Percentiles rank a stretch among this genome's conserved stretches.
Conservation (phyloP, 1,140 invertebrate species). For the Pachypeltis micranthus region DNA sequence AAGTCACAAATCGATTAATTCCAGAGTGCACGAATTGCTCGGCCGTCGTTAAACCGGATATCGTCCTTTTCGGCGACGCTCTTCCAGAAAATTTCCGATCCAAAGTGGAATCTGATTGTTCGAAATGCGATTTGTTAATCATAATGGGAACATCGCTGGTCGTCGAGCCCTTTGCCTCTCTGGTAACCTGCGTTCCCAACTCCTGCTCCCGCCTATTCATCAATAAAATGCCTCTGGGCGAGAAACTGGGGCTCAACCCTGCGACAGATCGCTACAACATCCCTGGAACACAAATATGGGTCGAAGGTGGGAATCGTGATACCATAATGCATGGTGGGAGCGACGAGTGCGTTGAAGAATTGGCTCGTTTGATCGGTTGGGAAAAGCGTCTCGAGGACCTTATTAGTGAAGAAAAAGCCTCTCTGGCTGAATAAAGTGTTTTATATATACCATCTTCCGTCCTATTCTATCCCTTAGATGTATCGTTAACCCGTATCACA, state of each 20-base stretch:
- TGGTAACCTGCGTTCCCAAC: conserved; percentile 33
- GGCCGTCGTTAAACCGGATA: conserved; percentile 81
- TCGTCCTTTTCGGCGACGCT: conserved; percentile 88
- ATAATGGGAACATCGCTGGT: conserved; percentile 90
- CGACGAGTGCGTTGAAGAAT: conserved; percentile 6
- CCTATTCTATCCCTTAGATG: too few relatives aligned
- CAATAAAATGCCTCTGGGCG: conserved; percentile 37
- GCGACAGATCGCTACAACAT: background rate
- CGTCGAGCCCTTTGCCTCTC: conserved; percentile 90
- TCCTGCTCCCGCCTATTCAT: conserved; percentile 70
- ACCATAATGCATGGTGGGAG: conserved; percentile 6
- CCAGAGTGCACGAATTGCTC: conserved; percentile 62
- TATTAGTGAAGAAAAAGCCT: background rate
- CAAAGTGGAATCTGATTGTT: conserved; percentile 59
- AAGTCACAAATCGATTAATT: conserved; percentile 35
- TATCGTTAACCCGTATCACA: too few relatives aligned
- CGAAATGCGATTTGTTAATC: conserved; percentile 79
- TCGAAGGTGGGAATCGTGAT: background rate
- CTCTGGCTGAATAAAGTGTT: too few relatives aligned
- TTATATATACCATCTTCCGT: too few relatives aligned
- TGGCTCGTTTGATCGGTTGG: conserved; percentile 5
- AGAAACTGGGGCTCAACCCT: conserved; percentile 36
- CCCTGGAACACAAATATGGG: background rate
- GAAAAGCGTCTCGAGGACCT: background rate
- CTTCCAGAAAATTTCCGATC: conserved; percentile 64